phyloP scores from a whole-genome alignment of 35 echinoderm and acorn worm species.

The Strongylocentrotus purpuratus region DNA sequence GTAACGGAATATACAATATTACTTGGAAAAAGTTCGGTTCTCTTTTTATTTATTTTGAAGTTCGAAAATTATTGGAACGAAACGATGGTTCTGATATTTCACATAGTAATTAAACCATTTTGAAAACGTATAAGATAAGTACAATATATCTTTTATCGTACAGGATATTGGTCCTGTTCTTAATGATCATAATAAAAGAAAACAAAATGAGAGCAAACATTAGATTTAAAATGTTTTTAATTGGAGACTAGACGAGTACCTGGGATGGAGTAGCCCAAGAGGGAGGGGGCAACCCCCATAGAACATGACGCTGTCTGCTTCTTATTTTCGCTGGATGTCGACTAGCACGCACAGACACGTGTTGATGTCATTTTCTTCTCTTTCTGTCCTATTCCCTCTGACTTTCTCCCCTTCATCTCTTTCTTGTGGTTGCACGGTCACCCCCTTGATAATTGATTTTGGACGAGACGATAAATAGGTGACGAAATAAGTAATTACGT shows the following conservation, averaged over 20 bases:
- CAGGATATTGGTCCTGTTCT: no score
- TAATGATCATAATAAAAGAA: no score
- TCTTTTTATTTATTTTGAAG: no score
- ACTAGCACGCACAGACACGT: not conserved
- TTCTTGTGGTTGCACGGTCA: not conserved
- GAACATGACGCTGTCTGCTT: not conserved
- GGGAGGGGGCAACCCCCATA: not conserved
- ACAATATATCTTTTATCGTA: no score
- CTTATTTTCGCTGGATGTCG: not conserved
- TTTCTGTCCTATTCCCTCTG: conserved; percentile 1
- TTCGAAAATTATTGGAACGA: no score
- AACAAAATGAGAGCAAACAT: no score
- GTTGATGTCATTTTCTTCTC: not conserved
- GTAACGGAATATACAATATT: no score
- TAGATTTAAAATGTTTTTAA: not conserved
- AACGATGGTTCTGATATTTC: no score
- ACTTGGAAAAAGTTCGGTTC: no score
- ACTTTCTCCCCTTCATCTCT: conserved; percentile 7
- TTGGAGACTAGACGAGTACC: not conserved
- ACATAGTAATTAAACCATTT: no score
- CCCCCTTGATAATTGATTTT: conserved; percentile 39
- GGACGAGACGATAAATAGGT: conserved; percentile 41
- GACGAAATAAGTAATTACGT: conserved; percentile 28
- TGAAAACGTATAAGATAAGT: no score
- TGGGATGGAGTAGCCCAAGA: not conserved